Conservation (phyloP, 2,888 invertebrate species). For the Ophion ventricosus region DNA sequence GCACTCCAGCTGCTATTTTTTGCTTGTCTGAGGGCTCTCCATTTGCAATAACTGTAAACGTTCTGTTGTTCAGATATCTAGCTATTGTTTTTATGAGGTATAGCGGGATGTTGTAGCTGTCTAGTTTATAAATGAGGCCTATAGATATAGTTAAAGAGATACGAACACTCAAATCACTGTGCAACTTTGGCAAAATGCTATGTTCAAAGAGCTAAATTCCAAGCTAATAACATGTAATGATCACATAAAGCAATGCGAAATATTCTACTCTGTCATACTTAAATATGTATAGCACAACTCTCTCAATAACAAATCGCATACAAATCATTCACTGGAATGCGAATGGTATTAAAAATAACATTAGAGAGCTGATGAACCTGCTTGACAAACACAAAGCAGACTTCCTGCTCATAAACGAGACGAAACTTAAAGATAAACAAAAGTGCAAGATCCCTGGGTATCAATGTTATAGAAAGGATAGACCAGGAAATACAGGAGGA, state of each 20-base stretch:
- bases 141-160: slow-evolving; percentile 9
- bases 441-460: slow-evolving; percentile 26
- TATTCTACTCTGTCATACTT: background rate
- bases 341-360: slow-evolving; percentile 17
- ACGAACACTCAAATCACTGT: slow-evolving; percentile 7
- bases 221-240: background rate
- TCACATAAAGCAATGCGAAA: slow-evolving; percentile 14
- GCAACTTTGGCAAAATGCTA: slow-evolving; percentile 17
- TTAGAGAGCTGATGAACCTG: background rate
- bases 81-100: slow-evolving; percentile 11
- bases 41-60: slow-evolving; percentile 65
- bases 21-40: slow-evolving; percentile 44
- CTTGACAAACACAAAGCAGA: slow-evolving; percentile 1
- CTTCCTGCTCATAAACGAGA: slow-evolving; percentile 19
- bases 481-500: background rate
- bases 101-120: background rate
- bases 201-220: slow-evolving; percentile 20
- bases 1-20: slow-evolving; percentile 72
- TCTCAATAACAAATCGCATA: background rate
- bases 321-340: slow-evolving; percentile 37
- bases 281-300: slow-evolving; percentile 33
- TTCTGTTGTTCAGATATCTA: slow-evolving; percentile 68
- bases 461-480: slow-evolving; percentile 24
- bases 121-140: slow-evolving; percentile 68
- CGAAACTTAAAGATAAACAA: slow-evolving; percentile 2